phyloP scores from a whole-genome alignment of 2,888 invertebrate genomes.

The Dicyrtomina minuta region DNA sequence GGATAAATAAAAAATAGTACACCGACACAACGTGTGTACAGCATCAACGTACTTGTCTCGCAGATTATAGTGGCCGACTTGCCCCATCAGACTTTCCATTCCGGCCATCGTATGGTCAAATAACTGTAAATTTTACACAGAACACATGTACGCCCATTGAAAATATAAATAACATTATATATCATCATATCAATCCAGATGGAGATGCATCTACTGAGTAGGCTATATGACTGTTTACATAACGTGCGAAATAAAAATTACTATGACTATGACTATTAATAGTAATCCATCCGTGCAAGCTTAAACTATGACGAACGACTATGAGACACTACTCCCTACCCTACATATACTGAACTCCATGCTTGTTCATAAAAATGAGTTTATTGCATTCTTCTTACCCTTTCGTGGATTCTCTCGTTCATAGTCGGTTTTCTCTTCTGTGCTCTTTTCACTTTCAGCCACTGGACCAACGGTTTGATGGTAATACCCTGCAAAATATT shows the following conservation, averaged over 20 bases:
- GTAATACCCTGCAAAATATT: slow-evolving; percentile 74
- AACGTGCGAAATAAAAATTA: background rate
- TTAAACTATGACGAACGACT: too few relatives aligned
- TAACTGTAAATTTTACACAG: slow-evolving; percentile 59
- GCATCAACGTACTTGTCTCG: slow-evolving; percentile 71
- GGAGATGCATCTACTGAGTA: background rate
- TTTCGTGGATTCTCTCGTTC: slow-evolving; percentile 95
- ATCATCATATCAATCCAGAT: background rate
- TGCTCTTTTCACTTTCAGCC: slow-evolving; percentile 88
- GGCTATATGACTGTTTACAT: too few relatives aligned
- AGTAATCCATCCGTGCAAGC: too few relatives aligned
- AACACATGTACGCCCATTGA: background rate
- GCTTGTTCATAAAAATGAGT: too few relatives aligned
- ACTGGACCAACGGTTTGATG: slow-evolving; percentile 94
- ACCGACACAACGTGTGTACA: too few relatives aligned
- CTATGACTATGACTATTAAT: background rate
- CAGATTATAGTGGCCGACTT: slow-evolving; percentile 90
- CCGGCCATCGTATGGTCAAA: slow-evolving; percentile 98
- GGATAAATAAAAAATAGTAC: too few relatives aligned
- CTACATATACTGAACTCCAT: too few relatives aligned
- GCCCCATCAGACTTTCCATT: slow-evolving; percentile 91
- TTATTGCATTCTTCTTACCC: slow-evolving; percentile 57
- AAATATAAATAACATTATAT: too few relatives aligned
- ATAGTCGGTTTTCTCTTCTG: slow-evolving; percentile 87
- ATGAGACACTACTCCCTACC: too few relatives aligned